Conservation (phyloP, 2,888 invertebrate genomes). For the Nematopogon swammerdamellus region DNA sequence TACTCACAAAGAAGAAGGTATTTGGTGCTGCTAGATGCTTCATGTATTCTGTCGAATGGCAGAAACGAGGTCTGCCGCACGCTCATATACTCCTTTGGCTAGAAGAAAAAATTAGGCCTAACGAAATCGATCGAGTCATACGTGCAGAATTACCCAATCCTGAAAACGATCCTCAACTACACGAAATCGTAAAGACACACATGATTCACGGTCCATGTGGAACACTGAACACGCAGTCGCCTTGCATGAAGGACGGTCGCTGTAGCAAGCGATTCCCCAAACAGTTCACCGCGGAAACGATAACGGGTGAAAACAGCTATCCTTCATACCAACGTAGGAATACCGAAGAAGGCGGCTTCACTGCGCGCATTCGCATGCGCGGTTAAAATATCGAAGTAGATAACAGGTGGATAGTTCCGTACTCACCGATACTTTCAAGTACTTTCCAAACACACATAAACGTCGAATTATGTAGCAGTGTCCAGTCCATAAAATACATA, state of each 20-base stretch:
- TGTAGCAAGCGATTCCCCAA: conserved; percentile 23
- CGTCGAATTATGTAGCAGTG: conserved; percentile 1
- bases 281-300: conserved; percentile 17
- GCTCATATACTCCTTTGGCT: conserved; percentile 12
- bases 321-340: conserved; percentile 10
- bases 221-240: conserved; percentile 15
- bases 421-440: conserved; percentile 14
- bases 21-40: conserved; percentile 5
- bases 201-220: conserved; percentile 17
- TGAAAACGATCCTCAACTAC: conserved; percentile 6
- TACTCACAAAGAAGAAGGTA: conserved; percentile 2
- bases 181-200: neutral
- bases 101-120: conserved; percentile 15
- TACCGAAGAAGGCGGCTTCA: neutral
- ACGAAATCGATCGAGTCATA: conserved; percentile 19
- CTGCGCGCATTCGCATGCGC: conserved; percentile 3
- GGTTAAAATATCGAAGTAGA: conserved; percentile 9
- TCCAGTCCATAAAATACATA: conserved; percentile 3
- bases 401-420: conserved; percentile 16
- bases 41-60: conserved; percentile 13
- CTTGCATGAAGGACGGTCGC: conserved; percentile 10
- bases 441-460: conserved; percentile 7
- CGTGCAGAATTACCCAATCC: conserved; percentile 4
- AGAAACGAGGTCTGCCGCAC: conserved; percentile 13
- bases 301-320: conserved; percentile 15